A percentile compares a stretch with the other conserved stretches of the same genome.
Conservation (phyloP, 2,113 vertebrate genomes). For the Grammomys surdaster region DNA sequence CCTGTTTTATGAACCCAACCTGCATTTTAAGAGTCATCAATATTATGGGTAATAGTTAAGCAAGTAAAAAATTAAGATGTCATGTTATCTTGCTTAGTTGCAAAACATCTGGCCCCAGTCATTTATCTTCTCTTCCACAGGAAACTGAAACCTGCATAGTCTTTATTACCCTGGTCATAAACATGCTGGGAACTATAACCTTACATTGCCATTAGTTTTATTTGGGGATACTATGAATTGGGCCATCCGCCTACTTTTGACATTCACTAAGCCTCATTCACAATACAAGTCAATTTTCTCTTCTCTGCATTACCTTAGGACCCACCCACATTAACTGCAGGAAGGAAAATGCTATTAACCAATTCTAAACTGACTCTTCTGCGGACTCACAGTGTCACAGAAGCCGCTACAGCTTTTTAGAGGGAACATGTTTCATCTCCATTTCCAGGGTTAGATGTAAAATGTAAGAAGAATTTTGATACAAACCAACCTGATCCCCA, state of each 20-base stretch:
- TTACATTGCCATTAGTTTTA: slow-evolving; percentile 61
- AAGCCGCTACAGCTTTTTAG: neutral
- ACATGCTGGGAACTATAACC: slow-evolving; percentile 56
- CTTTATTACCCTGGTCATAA: slow-evolving; percentile 59
- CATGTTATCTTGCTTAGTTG: slow-evolving; percentile 68
- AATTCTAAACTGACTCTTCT: neutral
- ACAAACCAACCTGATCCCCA: neutral
- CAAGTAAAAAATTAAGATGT: slow-evolving; percentile 77
- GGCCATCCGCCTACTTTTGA: slow-evolving; percentile 49
- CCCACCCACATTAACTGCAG: slow-evolving; percentile 44
- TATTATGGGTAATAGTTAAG: slow-evolving; percentile 59
- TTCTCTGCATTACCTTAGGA: neutral
- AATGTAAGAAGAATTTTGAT: slow-evolving; percentile 44
- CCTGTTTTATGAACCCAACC: slow-evolving; percentile 69
- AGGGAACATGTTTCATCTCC: slow-evolving; percentile 11
- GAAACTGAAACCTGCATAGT: slow-evolving; percentile 64
- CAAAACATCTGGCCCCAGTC: slow-evolving; percentile 65
- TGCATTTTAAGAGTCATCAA: slow-evolving; percentile 75
- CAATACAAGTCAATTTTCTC: slow-evolving; percentile 45
- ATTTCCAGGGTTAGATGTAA: slow-evolving; percentile 9
- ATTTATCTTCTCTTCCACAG: slow-evolving; percentile 60
- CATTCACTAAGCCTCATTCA: slow-evolving; percentile 54
- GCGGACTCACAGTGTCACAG: slow-evolving; percentile 28
- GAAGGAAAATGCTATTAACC: slow-evolving; percentile 13
- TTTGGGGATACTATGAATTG: slow-evolving; percentile 52